Evolutionary conservation across 23 tunicate species (phyloP), one percentile per base, ranked within the genome.

Genomic region (Halocynthia aurantium): DNA sequence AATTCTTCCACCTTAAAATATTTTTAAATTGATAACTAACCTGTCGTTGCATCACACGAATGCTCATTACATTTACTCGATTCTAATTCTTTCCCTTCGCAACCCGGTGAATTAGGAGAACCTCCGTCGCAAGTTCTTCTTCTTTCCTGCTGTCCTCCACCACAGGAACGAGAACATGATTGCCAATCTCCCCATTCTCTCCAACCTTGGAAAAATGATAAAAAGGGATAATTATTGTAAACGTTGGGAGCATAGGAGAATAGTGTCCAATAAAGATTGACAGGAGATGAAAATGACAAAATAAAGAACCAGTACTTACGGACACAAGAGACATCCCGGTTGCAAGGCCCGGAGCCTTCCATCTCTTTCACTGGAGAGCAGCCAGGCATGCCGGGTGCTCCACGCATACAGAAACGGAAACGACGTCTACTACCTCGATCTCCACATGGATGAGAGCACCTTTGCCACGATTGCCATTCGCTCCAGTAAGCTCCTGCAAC

Each of bases 111-210:
- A 18, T 74, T 74, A 8, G 78, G 62, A 20, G 78, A 62, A 13
- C 83, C 83, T 13, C 76, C 83, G 6, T 6, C 68, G 44, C 83
- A 80, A n/a, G 63, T 17, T 68, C 83, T 12, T 5, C 76, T 69
- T 53, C 83, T 67, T n/a, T 61, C 69, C 5, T 68, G 51, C 15
- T 52, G 52, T 71, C 83, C 83, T 7, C 83, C 69, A 31, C 69
- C 83, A 50, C 83, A 80, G 52, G 69, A 64, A 0, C 76, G 61
- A 52, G 52, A 49, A 68, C 83, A 80, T 5, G 83, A 62, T 57
- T 62, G 68, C 83, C 83, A 80, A 51, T 21, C 17, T 11, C 78
- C 78, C 83, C 83, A 80, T 53, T 80, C 83, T 68, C 76, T 49
- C 83, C 83, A 80, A 52, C 40, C 68, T 69, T 61, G 18, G 6